Evolutionary conservation across 2,113 vertebrate genomes (phyloP), one percentile per base, ranked within the genome.

Genomic region (Boleophthalmus pectinirostris): DNA sequence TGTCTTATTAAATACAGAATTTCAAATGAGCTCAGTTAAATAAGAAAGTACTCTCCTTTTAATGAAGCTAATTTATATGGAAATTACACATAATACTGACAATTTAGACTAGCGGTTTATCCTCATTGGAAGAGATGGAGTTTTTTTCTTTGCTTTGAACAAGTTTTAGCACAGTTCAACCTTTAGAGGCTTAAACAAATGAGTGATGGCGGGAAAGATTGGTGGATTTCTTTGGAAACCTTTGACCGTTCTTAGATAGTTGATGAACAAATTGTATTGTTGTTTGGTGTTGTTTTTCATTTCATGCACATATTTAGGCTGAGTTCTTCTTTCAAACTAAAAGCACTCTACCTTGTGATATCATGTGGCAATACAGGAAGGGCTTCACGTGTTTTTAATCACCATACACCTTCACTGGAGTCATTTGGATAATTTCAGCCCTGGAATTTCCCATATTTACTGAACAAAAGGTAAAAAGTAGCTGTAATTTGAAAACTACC

Each of bases 61-160:
- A 94, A 94, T 94, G 92, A 93, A 92, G 88, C 92, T 93, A 89
- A 94, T 94, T 93, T 93, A 93, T 93, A 94, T 94, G 93, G 93
- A 94, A 93, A 94, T 94, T 90, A 90, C 86, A 89, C 85, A 85
- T 88, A 91, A 94, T 92, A 88, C 87, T 81, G 83, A 89, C 77
- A 79, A 93, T 93, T 90, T 88, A 23, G 85, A 79, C 25, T 51
- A 68, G 81, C 88, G 89, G 92, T 92, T 90, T 85, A 91, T 88
- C 82, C 88, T 90, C 85, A 81, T 80, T 88, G 92, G 85, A 82
- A 84, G 84, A 88, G 82, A 81, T 80, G 79, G 78, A 83, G 79
- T 70, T 66, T 70, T 80, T 78, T 60, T 29, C 6, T 24, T 12
- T 5, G 38, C 68, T 56, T 69, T 7, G 43, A 54, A 43, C 84